Conservation (phyloP, 2,113 vertebrate species). For the Taxidea taxus region DNA sequence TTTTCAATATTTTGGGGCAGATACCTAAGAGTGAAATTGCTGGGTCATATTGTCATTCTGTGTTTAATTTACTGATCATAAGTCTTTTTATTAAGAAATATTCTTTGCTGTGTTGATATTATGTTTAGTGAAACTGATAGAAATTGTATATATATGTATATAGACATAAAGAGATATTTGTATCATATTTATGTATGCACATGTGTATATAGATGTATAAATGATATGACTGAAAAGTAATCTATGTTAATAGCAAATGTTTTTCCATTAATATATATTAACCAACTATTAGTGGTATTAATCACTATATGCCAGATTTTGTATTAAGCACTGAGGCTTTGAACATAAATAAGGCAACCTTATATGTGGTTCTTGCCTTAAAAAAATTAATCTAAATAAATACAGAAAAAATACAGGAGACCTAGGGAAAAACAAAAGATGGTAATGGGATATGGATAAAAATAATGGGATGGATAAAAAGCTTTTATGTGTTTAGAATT, state of each 20-base stretch:
- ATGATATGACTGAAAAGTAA: background rate
- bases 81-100: background rate
- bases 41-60: background rate
- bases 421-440: background rate
- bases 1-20: background rate
- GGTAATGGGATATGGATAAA: too few species aligned
- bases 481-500: background rate
- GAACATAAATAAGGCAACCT: background rate
- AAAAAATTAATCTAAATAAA: background rate
- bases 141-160: background rate
- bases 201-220: too few species aligned
- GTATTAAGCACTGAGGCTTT: background rate
- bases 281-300: background rate
- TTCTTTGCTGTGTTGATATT: background rate
- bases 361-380: background rate
- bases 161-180: background rate
- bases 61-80: background rate
- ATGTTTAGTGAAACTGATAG: background rate
- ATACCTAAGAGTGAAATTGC: background rate
- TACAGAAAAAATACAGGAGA: background rate
- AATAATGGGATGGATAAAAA: background rate
- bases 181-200: background rate
- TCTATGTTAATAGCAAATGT: background rate
- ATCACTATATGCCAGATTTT: background rate
- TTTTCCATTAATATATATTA: background rate